These are phyloP conservation scores for Radopholus similis DNA, from an alignment of 1,140 invertebrate species.

Conservation along the genomic window DNA sequence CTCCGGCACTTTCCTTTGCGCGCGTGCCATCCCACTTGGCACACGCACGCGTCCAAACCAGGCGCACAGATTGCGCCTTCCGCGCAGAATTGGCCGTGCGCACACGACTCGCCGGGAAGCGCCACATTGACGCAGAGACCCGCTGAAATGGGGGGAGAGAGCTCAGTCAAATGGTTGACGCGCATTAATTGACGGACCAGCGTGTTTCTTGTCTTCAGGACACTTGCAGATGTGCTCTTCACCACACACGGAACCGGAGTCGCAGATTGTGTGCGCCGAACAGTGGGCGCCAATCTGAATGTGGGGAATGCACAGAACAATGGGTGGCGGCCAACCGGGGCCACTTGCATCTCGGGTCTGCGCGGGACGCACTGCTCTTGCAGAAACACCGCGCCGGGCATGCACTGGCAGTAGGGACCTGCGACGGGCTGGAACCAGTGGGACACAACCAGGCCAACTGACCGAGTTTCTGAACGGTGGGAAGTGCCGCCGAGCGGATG, in stretches of 20 bases:
- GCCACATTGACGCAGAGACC: constrained; percentile 34
- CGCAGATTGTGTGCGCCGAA: constrained; percentile 38
- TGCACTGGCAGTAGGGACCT: constrained; percentile 32
- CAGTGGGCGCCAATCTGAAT: constrained; percentile 32
- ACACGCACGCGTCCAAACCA: constrained; percentile 41
- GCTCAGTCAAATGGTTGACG: background rate
- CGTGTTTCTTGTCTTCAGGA: background rate
- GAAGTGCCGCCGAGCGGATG: constrained; percentile 23
- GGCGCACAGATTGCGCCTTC: constrained; percentile 22
- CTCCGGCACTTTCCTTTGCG: constrained; percentile 30
- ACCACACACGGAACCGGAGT: constrained; percentile 37
- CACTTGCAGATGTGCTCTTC: constrained; percentile 30
- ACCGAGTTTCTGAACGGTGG: constrained; percentile 31
- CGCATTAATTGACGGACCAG: background rate
- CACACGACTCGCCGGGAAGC: constrained; percentile 35
- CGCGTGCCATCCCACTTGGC: constrained; percentile 27
- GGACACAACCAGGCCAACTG: background rate
- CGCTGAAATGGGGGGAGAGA: background rate
- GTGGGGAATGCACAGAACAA: background rate
- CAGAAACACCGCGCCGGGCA: constrained; percentile 28
- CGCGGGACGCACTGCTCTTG: constrained; percentile 33
- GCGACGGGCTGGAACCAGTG: background rate
- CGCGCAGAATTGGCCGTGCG: constrained; percentile 38
- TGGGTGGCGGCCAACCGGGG: background rate
- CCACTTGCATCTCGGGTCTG: constrained; percentile 25